Percentiles rank a stretch among this genome's conserved stretches.
phyloP scores from a whole-genome alignment of 2,888 invertebrate genomes.

The Luperina testacea region DNA sequence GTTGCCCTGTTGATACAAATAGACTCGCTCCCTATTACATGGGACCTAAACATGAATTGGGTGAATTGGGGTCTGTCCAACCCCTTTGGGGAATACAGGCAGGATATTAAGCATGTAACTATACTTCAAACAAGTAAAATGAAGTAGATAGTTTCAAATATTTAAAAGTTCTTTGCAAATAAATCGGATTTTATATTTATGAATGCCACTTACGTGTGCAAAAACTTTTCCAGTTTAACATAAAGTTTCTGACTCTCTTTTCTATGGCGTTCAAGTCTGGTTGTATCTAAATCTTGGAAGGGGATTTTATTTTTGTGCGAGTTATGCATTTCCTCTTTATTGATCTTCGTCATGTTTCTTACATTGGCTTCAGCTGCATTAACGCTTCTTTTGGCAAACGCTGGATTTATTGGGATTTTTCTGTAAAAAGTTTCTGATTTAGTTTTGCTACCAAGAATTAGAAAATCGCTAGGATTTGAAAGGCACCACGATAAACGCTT shows the following conservation, averaged over 20 bases:
- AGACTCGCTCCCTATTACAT: background rate
- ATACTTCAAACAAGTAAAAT: background rate
- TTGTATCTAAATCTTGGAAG: conserved; percentile 75
- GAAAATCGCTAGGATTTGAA: background rate
- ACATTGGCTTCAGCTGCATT: conserved; percentile 61
- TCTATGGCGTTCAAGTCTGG: conserved; percentile 89
- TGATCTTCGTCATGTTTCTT: conserved; percentile 47
- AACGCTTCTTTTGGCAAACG: conserved; percentile 86
- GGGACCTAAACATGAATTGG: background rate
- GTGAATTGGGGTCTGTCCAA: background rate
- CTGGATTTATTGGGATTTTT: conserved; percentile 84
- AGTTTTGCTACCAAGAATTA: background rate
- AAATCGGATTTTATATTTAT: conserved; percentile 53
- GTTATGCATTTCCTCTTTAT: conserved; percentile 80
- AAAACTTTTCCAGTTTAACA: conserved; percentile 91
- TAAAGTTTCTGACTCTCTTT: conserved; percentile 91
- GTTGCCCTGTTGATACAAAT: background rate
- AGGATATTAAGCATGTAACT: background rate
- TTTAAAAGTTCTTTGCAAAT: conserved; percentile 34
- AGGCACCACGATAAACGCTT: background rate
- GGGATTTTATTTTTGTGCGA: conserved; percentile 73
- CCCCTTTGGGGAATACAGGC: no score
- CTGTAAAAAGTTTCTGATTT: conserved; percentile 65
- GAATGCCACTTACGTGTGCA: conserved; percentile 90
- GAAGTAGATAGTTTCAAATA: conserved; percentile 35